phyloP scores from a whole-genome alignment of 2,113 vertebrate species.

The Tachysurus vachellii region DNA sequence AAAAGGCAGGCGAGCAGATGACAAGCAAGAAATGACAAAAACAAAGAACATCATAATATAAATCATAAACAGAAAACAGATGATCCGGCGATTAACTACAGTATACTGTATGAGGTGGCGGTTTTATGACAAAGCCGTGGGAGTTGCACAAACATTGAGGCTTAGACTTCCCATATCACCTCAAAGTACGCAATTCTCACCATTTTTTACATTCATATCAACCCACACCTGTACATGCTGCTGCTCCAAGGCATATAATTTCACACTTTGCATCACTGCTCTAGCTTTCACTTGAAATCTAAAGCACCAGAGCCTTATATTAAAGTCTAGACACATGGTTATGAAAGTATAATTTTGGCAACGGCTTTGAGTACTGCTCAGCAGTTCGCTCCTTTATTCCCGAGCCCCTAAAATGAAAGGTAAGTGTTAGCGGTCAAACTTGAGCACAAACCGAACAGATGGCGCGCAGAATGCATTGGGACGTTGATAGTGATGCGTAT shows the following conservation, averaged over 20 bases:
- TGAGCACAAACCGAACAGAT: conserved; percentile 48
- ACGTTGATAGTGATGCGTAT: conserved; percentile 8
- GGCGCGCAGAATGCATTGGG: conserved; percentile 24
- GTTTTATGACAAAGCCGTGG: not conserved
- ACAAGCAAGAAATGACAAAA: not conserved
- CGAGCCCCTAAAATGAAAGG: conserved; percentile 9
- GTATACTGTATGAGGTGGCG: not conserved
- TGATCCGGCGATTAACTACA: not conserved
- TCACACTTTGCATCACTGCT: not conserved
- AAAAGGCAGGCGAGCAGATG: not conserved
- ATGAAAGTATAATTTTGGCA: conserved; percentile 6
- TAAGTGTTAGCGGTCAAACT: conserved; percentile 26
- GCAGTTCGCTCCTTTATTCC: conserved; percentile 15
- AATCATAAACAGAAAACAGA: not conserved
- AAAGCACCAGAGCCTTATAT: not conserved
- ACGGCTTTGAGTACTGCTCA: not conserved
- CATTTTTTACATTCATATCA: not conserved
- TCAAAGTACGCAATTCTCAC: not conserved
- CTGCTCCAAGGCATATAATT: conserved; percentile 7
- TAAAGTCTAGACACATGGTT: conserved; percentile 4
- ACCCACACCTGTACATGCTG: not conserved
- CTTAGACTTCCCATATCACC: not conserved
- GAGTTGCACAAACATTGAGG: not conserved
- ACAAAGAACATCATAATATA: not conserved
- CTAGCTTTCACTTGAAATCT: not conserved